phyloP scores from a whole-genome alignment of 2,888 invertebrate species.

The Leptopterna dolabrata region DNA sequence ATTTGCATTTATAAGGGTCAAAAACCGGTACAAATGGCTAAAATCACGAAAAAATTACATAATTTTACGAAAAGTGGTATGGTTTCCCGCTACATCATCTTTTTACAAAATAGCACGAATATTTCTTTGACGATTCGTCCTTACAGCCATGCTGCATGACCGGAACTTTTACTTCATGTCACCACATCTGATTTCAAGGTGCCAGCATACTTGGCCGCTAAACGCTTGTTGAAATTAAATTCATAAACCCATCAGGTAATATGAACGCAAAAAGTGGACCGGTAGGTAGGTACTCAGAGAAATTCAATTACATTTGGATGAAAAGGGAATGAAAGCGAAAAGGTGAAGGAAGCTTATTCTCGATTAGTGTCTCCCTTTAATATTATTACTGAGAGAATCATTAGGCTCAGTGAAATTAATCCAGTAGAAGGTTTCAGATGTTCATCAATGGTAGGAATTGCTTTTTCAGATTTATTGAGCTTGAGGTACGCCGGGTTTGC shows the following conservation, averaged over 20 bases:
- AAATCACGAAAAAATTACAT: too few relatives aligned
- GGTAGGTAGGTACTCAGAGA: background rate
- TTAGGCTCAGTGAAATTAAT: conserved; percentile 18
- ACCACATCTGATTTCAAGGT: too few relatives aligned
- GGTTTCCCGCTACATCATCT: too few relatives aligned
- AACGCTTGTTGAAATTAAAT: background rate
- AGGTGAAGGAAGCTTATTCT: background rate
- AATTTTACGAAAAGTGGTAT: too few relatives aligned
- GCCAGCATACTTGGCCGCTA: too few relatives aligned
- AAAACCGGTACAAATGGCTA: too few relatives aligned
- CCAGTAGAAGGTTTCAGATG: conserved; percentile 6
- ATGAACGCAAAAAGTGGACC: background rate
- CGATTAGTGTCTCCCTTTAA: background rate
- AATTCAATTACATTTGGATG: conserved; percentile 25
- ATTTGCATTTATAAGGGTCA: too few relatives aligned
- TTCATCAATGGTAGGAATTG: conserved; percentile 13
- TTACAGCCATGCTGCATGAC: too few relatives aligned
- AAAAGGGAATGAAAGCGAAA: background rate
- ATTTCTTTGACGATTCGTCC: too few relatives aligned
- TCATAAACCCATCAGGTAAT: background rate
- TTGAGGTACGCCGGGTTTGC: background rate
- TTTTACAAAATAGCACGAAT: too few relatives aligned
- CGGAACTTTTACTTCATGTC: too few relatives aligned
- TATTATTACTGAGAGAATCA: conserved; percentile 19
- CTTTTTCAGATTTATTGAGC: background rate